A percentile compares a stretch with the other conserved stretches of the same genome.
phyloP scores from a whole-genome alignment of 2,113 vertebrate genomes.

The Pagrus major region DNA sequence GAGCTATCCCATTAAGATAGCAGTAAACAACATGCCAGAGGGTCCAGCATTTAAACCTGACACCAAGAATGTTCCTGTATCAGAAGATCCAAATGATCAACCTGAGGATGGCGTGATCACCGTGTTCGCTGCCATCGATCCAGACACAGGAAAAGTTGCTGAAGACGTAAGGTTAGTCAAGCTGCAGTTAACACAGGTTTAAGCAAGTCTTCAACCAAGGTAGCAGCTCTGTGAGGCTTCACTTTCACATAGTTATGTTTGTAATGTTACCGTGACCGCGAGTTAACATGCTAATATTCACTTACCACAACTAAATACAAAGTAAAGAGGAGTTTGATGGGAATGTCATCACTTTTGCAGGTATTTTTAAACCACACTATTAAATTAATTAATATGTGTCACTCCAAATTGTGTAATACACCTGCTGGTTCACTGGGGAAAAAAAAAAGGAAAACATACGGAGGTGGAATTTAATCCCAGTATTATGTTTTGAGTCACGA shows the following conservation, averaged over 20 bases:
- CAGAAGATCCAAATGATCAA: constrained; percentile 72
- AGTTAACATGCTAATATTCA: background rate
- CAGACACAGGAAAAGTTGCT: constrained; percentile 88
- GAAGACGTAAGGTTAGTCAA: constrained; percentile 87
- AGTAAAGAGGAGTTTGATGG: background rate
- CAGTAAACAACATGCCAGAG: constrained; percentile 87
- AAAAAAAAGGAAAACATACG: too few relatives aligned
- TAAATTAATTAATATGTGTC: too few relatives aligned
- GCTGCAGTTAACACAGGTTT: background rate
- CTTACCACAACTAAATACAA: background rate
- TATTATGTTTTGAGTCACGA: too few relatives aligned
- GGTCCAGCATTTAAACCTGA: constrained; percentile 85
- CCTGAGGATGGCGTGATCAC: constrained; percentile 77
- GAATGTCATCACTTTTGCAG: background rate
- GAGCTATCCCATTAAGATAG: constrained; percentile 82
- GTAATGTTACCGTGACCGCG: background rate
- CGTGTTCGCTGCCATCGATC: constrained; percentile 85
- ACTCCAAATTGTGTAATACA: too few relatives aligned
- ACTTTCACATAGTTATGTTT: background rate
- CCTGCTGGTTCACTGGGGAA: too few relatives aligned
- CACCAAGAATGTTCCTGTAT: constrained; percentile 75
- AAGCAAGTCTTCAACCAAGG: background rate
- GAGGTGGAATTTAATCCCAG: too few relatives aligned
- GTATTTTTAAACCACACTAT: background rate
- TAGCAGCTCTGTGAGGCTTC: background rate